Evolutionary conservation across 92 coral and sea anemone species (phyloP).

Genomic region (Parazoanthus swiftii): DNA sequence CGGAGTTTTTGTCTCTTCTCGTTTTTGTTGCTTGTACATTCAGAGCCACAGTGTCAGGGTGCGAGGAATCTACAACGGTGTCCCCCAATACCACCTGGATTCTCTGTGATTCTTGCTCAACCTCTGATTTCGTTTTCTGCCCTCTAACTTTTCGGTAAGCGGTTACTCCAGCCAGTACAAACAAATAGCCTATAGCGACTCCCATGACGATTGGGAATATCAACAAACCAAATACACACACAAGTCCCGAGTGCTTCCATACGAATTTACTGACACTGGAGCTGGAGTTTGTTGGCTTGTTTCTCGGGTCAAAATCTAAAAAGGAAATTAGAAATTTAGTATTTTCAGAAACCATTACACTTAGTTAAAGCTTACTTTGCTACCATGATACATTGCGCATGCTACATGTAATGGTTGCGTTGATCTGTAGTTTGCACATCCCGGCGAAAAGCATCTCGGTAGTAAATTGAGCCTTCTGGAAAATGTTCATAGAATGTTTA

Average conservation of each 20-base stretch:
- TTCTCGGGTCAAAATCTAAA: conserved; percentile 86
- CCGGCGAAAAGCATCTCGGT: no score
- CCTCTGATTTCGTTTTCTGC: conserved; percentile 56
- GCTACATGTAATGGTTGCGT: no score
- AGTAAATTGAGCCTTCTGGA: no score
- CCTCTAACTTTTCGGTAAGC: conserved; percentile 76
- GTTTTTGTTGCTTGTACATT: conserved; percentile 76
- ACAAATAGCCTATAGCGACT: conserved; percentile 84
- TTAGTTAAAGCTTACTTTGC: background rate
- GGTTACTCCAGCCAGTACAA: conserved; percentile 75
- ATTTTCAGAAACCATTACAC: no score
- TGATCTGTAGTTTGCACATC: no score
- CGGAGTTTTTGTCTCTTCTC: conserved; percentile 48
- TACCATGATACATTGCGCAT: background rate
- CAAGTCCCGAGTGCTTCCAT: conserved; percentile 89
- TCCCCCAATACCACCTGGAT: conserved; percentile 91
- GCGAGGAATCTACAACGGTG: conserved; percentile 84
- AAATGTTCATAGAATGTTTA: no score
- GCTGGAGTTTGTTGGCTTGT: conserved; percentile 71
- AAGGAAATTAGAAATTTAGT: no score
- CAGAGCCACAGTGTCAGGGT: conserved; percentile 82
- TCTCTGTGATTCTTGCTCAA: conserved; percentile 75
- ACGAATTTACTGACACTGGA: conserved; percentile 67
- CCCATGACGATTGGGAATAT: conserved; percentile 88
- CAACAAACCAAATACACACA: conserved; percentile 77